Base-by-base conservation (phyloP, 2,888 invertebrate species). In the Agrotis clavis region DNA sequence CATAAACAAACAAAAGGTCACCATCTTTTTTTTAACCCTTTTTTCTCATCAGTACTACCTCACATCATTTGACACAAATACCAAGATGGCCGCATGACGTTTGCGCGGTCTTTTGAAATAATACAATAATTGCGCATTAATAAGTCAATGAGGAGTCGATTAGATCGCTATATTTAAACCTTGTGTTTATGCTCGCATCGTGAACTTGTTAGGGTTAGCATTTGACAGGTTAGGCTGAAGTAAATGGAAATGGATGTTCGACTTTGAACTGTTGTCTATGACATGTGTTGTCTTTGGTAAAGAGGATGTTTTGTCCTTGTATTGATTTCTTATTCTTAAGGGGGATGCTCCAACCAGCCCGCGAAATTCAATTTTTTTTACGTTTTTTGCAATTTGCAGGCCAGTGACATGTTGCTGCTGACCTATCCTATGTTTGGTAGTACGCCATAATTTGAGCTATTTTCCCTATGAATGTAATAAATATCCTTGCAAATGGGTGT, bases 101-200 rank as follows among this genome's bases (percentile, higher is more conserved):
- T 25, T 61, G 73, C 57, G 63, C 66, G 67, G 35, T 79, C 79
- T 69, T 68, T 81, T 70, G 70, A 69, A 82, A 79, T 83, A 84
- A 84, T 75, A 80, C 74, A 82, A 80, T 85, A 85, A 83, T 83
- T 82, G 74, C 71, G 53, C 74, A 74, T 82, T 80, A 85, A 78
- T 83, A 85, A 85, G 70, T 76, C 83, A 83, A 76, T 76, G 77
- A 80, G 80, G 59, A 82, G 72, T 68, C 80, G 85, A 85, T 85
- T 78, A 83, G 68, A 74, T 79, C 71, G 64, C 69, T 82, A 70
- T 77, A 75, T 77, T 77, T 82, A 84, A 80, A 66, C 62, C 48
- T 64, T 50, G 59, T 77, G 54, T 71, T 67, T 79, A 66, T 71
- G 54, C 59, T 62, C 54, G 57, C 60, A 67, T 62, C 60, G 21